Base-by-base conservation (phyloP, 2,888 invertebrate species). In the Drosophila cyrtoloma region DNA sequence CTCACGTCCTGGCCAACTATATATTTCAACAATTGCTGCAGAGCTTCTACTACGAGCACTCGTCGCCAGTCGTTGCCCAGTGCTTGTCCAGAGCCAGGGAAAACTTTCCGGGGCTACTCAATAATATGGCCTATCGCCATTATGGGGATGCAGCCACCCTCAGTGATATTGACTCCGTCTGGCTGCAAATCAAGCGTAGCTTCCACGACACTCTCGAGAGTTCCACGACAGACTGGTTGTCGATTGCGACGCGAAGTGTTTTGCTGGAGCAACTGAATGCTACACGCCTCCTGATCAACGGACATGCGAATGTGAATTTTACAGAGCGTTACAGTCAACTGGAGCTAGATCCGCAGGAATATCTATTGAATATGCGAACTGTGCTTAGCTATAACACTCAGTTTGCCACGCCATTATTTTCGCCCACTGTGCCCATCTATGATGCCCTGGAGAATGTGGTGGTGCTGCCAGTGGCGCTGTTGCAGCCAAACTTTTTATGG, bases 401-500 rank as follows among this genome's bases (percentile, higher is more conserved):
- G 0, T 35, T 73, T 3, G 53, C 50, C 7, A 60, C 64, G 0
- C 63, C 70, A 1, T 37, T 51, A 39, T 42, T 65, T 7, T 26
- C 71, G 9, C 32, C 75, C 26, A 69, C 62, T 5, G 59, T 82
- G 16, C 81, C 92, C 4, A 68, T 59, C 2, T 88, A 86, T 64
- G 81, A 89, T 30, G 42, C 75, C 0, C 53, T 72, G 1, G 81
- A 89, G 42, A 91, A 92, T 52, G 33, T 59, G 5, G 90, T 93
- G 28, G 71, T 78, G 26, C 78, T 93, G 28, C 91, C 93, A 0
- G 79, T 92, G 10, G 71, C 86, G 0, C 59, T 93, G 51, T 58
- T 93, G 12, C 92, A 93, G 35, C 91, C 92, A 0, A 91, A 92
- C 39, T 87, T 91, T 28, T 74, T 92, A 6, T 93, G 92, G 89